Base-by-base conservation (phyloP, 23 tunicate genomes). In the Phallusia fumigata region DNA sequence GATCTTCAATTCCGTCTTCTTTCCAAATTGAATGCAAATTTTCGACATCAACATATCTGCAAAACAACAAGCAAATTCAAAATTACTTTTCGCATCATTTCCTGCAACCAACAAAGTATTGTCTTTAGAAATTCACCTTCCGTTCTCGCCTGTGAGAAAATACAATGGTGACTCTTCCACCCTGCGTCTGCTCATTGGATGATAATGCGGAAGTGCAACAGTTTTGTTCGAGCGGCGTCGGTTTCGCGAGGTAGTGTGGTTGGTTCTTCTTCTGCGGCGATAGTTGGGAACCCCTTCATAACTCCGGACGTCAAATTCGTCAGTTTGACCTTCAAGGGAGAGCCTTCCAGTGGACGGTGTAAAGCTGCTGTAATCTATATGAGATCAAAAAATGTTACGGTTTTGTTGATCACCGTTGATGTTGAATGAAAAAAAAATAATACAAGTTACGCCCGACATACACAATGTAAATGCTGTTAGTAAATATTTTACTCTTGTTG, bases 171-270 rank as follows among this genome's bases (percentile, higher is more conserved):
- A 77, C n/a, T 93, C 90, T 31, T 88, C 93, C 31, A 82, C 49
- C 16, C 76, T 76, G 28, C 81, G 79, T 0, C 81, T 77, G 81
- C 90, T 88, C 51, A 90, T 76, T 53, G 97, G 97, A 77, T 93
- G 97, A 45, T 93, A 85, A 88, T 93, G 85, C 52, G 97, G 97
- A 74, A 93, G 84, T 81, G 97, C 86, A 24, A 84, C 80, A 19
- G 75, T 47, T 64, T 83, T 65, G 45, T 52, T 73, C 0, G 82
- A 30, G n/a, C 87, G 90, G 32, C 90, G 65, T 82, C 87, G 81
- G 32, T 30, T 40, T 30, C 53, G 52, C 45, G 86, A 32, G 89
- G 89, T 36, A 78, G 33, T 31, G 86, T 53, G 73, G 19, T 85
- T 77, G 19, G 81, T 87, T 72, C 91, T 51, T 33, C 87, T 65